Evolutionary conservation across 2,888 invertebrate species (phyloP).

Genomic region (Drosophila mayaguana): DNA sequence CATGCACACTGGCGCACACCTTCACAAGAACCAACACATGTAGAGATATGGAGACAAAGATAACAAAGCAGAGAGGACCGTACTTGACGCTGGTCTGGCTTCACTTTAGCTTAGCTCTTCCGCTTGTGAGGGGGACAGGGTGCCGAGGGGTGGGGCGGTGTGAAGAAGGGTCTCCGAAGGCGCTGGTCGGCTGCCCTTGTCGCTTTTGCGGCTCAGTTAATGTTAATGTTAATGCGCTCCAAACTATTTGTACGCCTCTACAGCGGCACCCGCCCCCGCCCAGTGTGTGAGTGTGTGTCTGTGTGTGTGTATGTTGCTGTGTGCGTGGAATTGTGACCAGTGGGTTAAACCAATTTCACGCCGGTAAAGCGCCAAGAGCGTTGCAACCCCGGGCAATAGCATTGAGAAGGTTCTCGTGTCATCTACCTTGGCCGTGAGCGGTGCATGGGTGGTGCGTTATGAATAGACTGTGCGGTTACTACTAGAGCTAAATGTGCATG

Average conservation of each 20-base stretch:
- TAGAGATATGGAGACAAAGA: conserved; percentile 75
- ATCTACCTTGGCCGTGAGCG: conserved; percentile 56
- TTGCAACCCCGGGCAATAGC: conserved; percentile 66
- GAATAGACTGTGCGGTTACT: conserved; percentile 21
- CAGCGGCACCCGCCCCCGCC: neutral
- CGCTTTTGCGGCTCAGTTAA: conserved; percentile 80
- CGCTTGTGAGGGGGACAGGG: neutral
- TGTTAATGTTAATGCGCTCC: conserved; percentile 80
- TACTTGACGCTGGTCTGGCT: conserved; percentile 30
- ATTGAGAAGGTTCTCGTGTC: conserved; percentile 64
- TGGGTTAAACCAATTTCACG: conserved; percentile 83
- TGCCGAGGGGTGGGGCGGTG: neutral
- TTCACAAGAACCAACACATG: conserved; percentile 54
- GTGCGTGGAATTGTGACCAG: conserved; percentile 80
- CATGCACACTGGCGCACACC: conserved; percentile 11
- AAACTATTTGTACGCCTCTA: conserved; percentile 61
- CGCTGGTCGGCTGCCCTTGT: conserved; percentile 71
- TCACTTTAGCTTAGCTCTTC: neutral
- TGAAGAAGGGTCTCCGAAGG: conserved; percentile 22
- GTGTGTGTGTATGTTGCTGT: neutral
- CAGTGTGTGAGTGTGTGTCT: neutral
- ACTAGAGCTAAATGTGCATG: conserved; percentile 72
- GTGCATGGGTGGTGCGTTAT: conserved; percentile 21
- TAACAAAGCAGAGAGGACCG: conserved; percentile 52
- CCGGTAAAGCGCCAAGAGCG: conserved; percentile 78